These are phyloP conservation scores for Pelosia muscerda DNA, from an alignment of 2,888 invertebrate genomes.

Conservation along the genomic window DNA sequence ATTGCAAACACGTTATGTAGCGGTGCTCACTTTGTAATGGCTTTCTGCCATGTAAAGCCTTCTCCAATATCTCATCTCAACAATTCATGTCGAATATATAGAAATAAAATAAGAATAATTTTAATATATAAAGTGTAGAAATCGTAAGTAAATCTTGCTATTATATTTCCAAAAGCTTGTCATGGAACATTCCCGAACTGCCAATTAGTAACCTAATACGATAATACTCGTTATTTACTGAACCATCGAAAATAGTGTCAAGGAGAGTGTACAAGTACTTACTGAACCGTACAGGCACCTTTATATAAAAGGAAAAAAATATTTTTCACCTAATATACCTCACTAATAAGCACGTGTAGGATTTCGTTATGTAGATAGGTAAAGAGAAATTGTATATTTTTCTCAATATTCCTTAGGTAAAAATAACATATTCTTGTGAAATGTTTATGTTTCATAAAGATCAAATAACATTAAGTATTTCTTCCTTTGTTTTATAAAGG, in stretches of 20 bases:
- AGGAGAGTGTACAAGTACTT: background rate
- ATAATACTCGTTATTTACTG: background rate
- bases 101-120: too few species aligned
- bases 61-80: too few species aligned
- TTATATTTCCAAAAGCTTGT: background rate
- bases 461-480: background rate
- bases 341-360: constrained; percentile 9
- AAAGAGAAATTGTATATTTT: background rate
- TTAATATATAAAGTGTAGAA: too few species aligned
- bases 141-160: background rate
- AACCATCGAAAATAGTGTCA: background rate
- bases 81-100: too few species aligned
- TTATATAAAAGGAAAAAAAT: constrained; percentile 2
- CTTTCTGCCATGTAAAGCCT: too few species aligned
- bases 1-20: too few species aligned
- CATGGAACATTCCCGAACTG: background rate
- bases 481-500: background rate
- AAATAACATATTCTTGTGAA: background rate
- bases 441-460: background rate
- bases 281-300: background rate
- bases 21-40: too few species aligned
- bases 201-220: background rate
- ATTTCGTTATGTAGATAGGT: background rate
- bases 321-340: background rate
- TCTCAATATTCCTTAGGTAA: background rate